phyloP scores from a whole-genome alignment of 2,113 vertebrate genomes.

The Lasiurus cinereus region DNA sequence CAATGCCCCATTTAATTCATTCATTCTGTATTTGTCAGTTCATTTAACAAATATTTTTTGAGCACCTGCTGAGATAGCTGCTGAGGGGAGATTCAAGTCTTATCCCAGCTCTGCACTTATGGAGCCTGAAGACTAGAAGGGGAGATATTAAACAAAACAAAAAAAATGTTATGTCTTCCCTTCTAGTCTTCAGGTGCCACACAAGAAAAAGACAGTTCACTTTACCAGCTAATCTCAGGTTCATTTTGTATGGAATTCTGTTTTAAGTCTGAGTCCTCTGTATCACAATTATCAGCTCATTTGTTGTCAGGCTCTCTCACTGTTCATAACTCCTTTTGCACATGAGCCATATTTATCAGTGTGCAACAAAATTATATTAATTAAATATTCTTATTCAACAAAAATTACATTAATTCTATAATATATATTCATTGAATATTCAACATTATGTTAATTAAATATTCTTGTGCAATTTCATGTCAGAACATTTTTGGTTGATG shows the following conservation, averaged over 20 bases:
- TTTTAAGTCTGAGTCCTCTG: background rate
- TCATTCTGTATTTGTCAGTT: background rate
- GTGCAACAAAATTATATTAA: background rate
- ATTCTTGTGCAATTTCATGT: background rate
- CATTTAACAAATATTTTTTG: background rate
- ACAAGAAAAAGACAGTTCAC: background rate
- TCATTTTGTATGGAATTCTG: background rate
- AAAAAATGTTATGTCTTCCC: background rate
- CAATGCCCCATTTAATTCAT: background rate
- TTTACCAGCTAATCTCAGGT: background rate
- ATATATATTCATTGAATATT: background rate
- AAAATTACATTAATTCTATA: background rate
- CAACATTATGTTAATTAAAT: background rate
- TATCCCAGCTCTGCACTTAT: background rate
- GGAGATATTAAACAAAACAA: background rate
- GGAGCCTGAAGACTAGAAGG: background rate
- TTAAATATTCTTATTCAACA: background rate
- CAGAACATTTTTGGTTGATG: background rate
- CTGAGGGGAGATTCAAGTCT: background rate
- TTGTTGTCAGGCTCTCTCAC: background rate
- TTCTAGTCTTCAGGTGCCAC: background rate
- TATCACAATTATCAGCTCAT: background rate
- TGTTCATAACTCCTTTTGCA: background rate
- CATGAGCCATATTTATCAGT: background rate
- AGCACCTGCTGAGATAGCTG: background rate